Base-by-base conservation (phyloP, 1,140 invertebrate genomes). In the Tetramorium parvispinum region DNA sequence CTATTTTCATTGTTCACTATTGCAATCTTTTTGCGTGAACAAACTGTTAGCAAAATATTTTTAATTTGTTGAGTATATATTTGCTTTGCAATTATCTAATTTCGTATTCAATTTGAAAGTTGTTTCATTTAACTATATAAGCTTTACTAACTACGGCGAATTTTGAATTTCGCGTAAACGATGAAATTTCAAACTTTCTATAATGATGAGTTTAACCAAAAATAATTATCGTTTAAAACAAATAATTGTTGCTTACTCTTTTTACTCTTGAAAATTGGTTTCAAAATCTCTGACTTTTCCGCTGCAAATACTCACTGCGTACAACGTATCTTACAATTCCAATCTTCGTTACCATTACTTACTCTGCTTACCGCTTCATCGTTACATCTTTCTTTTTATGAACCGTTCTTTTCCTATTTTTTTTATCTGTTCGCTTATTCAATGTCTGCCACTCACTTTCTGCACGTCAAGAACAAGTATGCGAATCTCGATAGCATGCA, bases 331-430 rank as follows among this genome's bases (percentile, higher is more conserved):
- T 85, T 63, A 16, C 37, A 76, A 57, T 21, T 68, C 59, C 68
- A 78, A 63, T 57, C 40, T 43, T 61, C 18, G 37, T 68, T 68
- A n/a, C 13, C 32, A 49, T 27, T 37, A 16, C 49, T 55, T 18
- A 55, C 40, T 68, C 61, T 51, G 51, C n/a, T 53, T 37, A 3
- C 46, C n/a, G n/a, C 21, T 53, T 21, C 59, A 43, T 18, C 46
- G 16, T 51, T 63, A 65, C 13, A 61, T 7, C 37, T 86, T 61
- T 43, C 77, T 49, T 71, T 75, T 18, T n/a, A 13, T 49, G 37
- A 37, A 66, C 18, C 16, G 27, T 49, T 61, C 85, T 87, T 90
- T 90, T 75, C 32, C 61, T 85, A 65, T 90, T 78, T 82, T 82
- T 82, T 75, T 82, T 27, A 70, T 40, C 27, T 40, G 40, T 78